These are phyloP conservation scores for Vulpes vulpes DNA, from an alignment of 2,113 vertebrate genomes.

Conservation along the genomic window DNA sequence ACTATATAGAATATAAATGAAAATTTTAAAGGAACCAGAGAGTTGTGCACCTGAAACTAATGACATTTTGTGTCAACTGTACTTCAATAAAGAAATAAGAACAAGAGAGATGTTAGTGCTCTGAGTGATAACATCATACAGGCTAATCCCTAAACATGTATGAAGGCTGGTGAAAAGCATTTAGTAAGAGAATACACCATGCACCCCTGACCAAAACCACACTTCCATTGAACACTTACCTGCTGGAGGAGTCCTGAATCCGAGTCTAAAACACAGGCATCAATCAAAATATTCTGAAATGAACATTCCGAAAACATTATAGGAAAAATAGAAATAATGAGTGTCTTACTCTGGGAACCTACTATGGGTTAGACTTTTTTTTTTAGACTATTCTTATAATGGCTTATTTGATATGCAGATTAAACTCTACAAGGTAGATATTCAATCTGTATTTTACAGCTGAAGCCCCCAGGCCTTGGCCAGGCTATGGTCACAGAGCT, in stretches of 20 bases:
- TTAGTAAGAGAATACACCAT: rapidly evolving
- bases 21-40: not conserved
- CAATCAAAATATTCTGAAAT: constrained; percentile 95
- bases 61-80: not conserved
- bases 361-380: too few relatives aligned
- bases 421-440: rapidly evolving
- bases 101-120: not conserved
- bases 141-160: not conserved
- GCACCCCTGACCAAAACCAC: rapidly evolving
- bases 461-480: not conserved
- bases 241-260: constrained; percentile 98
- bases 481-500: not conserved
- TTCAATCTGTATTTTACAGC: not conserved
- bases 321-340: not conserved
- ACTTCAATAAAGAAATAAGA: not conserved
- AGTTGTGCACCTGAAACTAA: not conserved
- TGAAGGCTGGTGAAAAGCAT: not conserved
- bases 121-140: not conserved
- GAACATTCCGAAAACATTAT: not conserved
- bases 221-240: constrained; percentile 84
- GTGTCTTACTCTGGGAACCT: not conserved
- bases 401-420: rapidly evolving
- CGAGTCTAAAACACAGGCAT: constrained; percentile 96
- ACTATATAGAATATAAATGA: not conserved
- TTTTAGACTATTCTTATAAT: not conserved